Evolutionary conservation across 1,140 invertebrate genomes (phyloP).

Genomic region (Oncopeltus fasciatus): DNA sequence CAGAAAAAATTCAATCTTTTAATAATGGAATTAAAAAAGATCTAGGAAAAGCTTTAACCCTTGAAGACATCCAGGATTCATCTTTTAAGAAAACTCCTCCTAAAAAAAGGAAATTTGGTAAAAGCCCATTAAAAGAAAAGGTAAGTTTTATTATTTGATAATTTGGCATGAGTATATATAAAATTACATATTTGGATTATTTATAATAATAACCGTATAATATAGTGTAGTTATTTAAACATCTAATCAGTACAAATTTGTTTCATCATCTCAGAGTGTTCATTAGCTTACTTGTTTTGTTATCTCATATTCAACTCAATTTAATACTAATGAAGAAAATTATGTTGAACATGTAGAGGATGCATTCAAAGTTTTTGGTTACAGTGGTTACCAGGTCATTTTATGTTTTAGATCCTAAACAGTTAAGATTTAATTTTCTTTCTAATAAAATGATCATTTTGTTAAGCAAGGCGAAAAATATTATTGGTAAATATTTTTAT

Average conservation of each 20-base stretch:
- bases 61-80: too few relatives aligned
- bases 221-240: neutral
- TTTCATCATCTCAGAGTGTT: neutral
- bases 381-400: too few relatives aligned
- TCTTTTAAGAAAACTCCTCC: too few relatives aligned
- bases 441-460: too few relatives aligned
- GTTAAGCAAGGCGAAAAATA: too few relatives aligned
- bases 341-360: neutral
- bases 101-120: neutral
- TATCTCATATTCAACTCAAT: neutral
- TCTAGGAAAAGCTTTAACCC: too few relatives aligned
- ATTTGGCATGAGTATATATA: neutral
- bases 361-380: neutral
- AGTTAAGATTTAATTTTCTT: too few relatives aligned
- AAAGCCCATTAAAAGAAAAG: neutral
- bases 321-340: neutral
- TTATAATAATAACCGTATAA: neutral
- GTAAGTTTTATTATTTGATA: neutral
- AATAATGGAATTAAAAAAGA: too few relatives aligned
- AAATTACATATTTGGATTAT: neutral
- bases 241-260: neutral
- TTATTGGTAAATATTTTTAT: too few relatives aligned
- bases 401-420: too few relatives aligned
- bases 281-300: neutral
- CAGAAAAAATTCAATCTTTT: too few relatives aligned